phyloP scores from a whole-genome alignment of 2,113 vertebrate species.

The Rutilus rutilus region DNA sequence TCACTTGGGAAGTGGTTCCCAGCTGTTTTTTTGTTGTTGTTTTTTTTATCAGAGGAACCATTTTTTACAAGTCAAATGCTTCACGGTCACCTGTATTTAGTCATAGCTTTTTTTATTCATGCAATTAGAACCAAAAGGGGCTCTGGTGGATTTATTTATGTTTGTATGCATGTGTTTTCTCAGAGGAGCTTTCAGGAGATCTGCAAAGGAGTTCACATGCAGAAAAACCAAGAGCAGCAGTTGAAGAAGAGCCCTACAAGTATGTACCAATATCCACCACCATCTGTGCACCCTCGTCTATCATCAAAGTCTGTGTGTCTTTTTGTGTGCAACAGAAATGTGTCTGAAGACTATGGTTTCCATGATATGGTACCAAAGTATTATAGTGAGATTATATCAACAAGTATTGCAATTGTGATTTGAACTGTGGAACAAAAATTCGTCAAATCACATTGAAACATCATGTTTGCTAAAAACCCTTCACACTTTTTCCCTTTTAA shows the following conservation, averaged over 20 bases:
- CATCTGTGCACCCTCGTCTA: background rate
- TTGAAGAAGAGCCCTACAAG: constrained; percentile 68
- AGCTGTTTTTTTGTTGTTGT: too few species aligned
- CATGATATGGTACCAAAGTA: background rate
- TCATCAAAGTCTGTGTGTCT: background rate
- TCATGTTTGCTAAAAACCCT: too few species aligned
- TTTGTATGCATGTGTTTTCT: constrained; percentile 25
- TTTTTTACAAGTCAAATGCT: background rate
- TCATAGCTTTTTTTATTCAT: background rate
- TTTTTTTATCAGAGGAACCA: too few species aligned
- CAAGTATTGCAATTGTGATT: background rate
- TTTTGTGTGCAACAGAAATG: background rate
- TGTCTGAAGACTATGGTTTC: background rate
- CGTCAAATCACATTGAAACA: too few species aligned
- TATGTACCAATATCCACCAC: constrained; percentile 61
- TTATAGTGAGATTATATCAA: background rate
- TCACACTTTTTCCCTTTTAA: too few species aligned
- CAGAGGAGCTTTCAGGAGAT: constrained; percentile 82
- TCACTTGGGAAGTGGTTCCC: background rate
- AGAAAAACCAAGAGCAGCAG: constrained; percentile 81
- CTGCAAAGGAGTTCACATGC: constrained; percentile 79
- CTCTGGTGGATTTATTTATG: constrained; percentile 10
- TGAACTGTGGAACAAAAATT: background rate
- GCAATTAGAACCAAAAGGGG: background rate
- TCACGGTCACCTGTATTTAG: background rate